These are phyloP conservation scores for Rhopalosiphum nymphaeae DNA, from an alignment of 2,888 invertebrate species.

Conservation along the genomic window DNA sequence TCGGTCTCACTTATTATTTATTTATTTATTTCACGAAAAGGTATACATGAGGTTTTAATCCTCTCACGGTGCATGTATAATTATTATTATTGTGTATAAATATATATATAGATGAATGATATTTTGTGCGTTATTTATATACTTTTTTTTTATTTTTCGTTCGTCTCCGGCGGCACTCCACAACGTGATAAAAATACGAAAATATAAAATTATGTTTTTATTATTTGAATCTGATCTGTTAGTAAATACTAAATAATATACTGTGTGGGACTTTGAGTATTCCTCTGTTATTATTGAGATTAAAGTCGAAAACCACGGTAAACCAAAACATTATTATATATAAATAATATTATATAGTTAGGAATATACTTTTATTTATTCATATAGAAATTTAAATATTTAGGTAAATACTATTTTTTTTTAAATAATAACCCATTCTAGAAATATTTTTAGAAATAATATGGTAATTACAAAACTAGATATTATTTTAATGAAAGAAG, in stretches of 20 bases:
- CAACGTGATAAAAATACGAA: background rate
- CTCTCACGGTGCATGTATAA: background rate
- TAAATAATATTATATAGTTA: background rate
- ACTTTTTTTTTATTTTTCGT: background rate
- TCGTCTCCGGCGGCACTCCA: background rate
- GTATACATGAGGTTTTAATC: background rate
- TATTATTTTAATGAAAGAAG: background rate
- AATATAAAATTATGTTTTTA: background rate
- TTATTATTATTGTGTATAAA: background rate
- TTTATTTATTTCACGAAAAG: constrained; percentile 32
- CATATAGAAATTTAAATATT: background rate
- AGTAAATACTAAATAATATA: background rate
- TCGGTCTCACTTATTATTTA: constrained; percentile 30
- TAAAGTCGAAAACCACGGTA: background rate
- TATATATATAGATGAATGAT: background rate
- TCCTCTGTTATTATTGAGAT: background rate
- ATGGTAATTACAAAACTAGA: background rate
- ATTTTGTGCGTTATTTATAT: background rate
- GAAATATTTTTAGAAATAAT: background rate
- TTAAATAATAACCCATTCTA: no score
- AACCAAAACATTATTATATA: no score
- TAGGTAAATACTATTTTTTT: background rate
- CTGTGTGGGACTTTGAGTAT: background rate
- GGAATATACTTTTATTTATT: background rate
- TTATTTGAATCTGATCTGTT: background rate